Evolutionary conservation across 2,888 invertebrate species (phyloP).

Genomic region (Lottia scabra): DNA sequence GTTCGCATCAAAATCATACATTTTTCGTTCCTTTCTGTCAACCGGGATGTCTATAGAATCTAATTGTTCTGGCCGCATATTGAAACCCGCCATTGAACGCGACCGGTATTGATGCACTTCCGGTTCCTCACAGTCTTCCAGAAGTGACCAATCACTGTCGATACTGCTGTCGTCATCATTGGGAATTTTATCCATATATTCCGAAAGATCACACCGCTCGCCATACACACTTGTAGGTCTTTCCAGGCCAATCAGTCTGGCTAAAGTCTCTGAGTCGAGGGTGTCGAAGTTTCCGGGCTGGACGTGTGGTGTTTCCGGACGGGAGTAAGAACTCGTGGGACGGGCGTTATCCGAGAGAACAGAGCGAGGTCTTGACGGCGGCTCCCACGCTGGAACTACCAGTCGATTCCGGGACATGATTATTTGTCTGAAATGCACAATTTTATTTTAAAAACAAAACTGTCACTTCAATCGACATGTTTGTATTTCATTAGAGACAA

Average conservation of each 20-base stretch:
- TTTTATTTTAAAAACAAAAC: too few relatives aligned
- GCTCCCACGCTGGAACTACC: conserved; percentile 25
- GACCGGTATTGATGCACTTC: conserved; percentile 35
- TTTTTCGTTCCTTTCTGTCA: conserved; percentile 49
- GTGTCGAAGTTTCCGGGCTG: conserved; percentile 47
- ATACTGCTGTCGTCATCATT: conserved; percentile 40
- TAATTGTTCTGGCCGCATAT: conserved; percentile 56
- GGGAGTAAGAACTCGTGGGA: conserved; percentile 20
- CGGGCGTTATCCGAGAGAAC: conserved; percentile 39
- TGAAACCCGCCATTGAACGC: conserved; percentile 42
- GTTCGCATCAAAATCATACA: conserved; percentile 59
- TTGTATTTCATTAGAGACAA: too few relatives aligned
- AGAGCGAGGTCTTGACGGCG: conserved; percentile 38
- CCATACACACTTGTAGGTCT: neutral
- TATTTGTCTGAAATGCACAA: neutral
- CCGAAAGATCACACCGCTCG: neutral
- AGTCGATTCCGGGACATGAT: conserved; percentile 37
- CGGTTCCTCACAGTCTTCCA: conserved; percentile 38
- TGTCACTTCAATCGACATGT: too few relatives aligned
- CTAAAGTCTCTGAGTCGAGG: conserved; percentile 43
- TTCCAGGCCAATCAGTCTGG: conserved; percentile 37
- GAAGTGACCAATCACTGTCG: conserved; percentile 44
- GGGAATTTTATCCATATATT: neutral
- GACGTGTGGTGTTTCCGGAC: conserved; percentile 42
- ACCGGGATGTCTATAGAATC: conserved; percentile 56